Conservation (phyloP, 2,888 invertebrate genomes). For the Tiliacea citrago region DNA sequence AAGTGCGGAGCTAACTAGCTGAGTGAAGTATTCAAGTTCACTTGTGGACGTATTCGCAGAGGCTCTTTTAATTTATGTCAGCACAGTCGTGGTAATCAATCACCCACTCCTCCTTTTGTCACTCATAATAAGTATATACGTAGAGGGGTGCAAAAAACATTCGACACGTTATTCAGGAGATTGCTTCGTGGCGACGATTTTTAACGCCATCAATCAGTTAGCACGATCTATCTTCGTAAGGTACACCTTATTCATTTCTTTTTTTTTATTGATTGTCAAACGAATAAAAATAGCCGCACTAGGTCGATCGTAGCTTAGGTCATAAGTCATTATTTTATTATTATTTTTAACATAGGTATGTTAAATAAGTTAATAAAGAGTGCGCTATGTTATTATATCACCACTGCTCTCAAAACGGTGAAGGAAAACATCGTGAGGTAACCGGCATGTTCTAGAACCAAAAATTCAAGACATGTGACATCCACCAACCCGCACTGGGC, state of each 20-base stretch:
- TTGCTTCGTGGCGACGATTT: constrained; percentile 11
- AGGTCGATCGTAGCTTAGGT: neutral
- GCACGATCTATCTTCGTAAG: constrained; percentile 37
- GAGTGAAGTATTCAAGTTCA: constrained; percentile 6
- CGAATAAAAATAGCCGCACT: neutral
- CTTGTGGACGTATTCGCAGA: neutral
- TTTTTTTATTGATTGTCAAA: neutral
- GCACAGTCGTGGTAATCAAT: neutral
- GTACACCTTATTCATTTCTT: constrained; percentile 5
- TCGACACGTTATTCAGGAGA: constrained; percentile 7
- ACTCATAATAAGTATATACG: constrained; percentile 2
- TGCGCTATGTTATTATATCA: too few relatives aligned
- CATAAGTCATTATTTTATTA: too few relatives aligned
- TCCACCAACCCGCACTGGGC: too few relatives aligned
- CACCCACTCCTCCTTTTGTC: neutral
- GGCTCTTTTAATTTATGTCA: neutral
- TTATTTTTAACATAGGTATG: too few relatives aligned
- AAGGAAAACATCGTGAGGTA: too few relatives aligned
- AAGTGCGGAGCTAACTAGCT: neutral
- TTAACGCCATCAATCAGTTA: constrained; percentile 35
- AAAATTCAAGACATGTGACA: too few relatives aligned
- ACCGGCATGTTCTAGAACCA: too few relatives aligned
- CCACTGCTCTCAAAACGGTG: too few relatives aligned
- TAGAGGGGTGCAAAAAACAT: constrained; percentile 13
- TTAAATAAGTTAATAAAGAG: too few relatives aligned